These are phyloP conservation scores for Pitta sordida DNA, from an alignment of 2,113 vertebrate species.

Conservation along the genomic window DNA sequence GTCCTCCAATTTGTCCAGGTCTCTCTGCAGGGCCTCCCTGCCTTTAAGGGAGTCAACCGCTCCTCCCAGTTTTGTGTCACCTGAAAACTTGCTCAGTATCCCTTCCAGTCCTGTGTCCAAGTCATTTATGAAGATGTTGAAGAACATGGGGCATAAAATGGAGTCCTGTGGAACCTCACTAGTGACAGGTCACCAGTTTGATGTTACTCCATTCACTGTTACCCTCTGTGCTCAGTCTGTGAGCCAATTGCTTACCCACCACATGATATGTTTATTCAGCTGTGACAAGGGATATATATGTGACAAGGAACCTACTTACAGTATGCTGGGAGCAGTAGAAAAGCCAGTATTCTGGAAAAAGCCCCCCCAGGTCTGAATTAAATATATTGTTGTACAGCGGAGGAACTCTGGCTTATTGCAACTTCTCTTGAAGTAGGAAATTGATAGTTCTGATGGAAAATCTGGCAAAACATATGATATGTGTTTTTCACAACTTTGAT, in stretches of 20 bases:
- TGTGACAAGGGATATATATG: background rate
- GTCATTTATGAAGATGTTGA: background rate
- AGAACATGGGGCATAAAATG: background rate
- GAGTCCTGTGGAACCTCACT: background rate
- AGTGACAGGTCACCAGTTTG: background rate
- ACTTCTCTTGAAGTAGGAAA: background rate
- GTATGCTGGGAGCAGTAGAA: background rate
- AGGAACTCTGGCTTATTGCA: background rate
- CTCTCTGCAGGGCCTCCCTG: background rate
- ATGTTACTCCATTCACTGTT: background rate
- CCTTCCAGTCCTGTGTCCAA: background rate
- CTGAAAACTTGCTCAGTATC: background rate
- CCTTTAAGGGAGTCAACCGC: background rate
- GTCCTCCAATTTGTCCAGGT: background rate
- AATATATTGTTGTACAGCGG: background rate
- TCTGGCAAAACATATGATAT: background rate
- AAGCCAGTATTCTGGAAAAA: background rate
- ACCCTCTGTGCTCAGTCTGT: background rate
- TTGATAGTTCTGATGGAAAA: background rate
- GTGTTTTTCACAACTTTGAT: background rate
- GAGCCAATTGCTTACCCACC: background rate
- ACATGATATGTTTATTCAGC: background rate
- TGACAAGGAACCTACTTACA: background rate
- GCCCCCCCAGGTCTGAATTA: background rate
- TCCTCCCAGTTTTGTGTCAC: background rate